Percentiles rank a stretch among this genome's conserved stretches.
phyloP scores from a whole-genome alignment of 1,140 invertebrate genomes.

The Drosophila bipectinata region DNA sequence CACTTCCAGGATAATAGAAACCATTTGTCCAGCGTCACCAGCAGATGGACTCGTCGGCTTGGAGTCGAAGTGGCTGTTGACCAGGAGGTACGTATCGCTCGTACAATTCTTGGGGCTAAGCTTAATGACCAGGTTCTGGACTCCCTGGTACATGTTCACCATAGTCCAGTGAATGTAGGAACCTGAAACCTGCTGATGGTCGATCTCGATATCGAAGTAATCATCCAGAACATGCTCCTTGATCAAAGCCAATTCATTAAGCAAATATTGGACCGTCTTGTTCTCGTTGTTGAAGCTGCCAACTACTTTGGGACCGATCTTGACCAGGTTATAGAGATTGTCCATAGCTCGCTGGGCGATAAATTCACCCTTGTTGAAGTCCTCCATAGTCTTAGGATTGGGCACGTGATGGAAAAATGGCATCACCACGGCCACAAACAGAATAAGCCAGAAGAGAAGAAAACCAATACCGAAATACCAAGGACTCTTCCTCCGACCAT shows the following conservation, averaged over 20 bases:
- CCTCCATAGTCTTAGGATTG: background rate
- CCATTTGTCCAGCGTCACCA: constrained; percentile 96
- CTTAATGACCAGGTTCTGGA: constrained; percentile 92
- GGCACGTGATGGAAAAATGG: background rate
- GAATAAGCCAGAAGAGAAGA: background rate
- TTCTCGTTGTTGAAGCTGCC: constrained; percentile 89
- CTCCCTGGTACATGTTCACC: constrained; percentile 88
- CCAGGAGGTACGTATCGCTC: constrained; percentile 86
- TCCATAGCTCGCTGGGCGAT: background rate
- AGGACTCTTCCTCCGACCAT: background rate
- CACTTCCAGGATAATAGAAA: constrained; percentile 96
- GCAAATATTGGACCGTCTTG: constrained; percentile 85
- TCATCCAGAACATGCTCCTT: constrained; percentile 55
- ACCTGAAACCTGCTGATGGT: constrained; percentile 87
- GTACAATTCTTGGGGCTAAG: constrained; percentile 85
- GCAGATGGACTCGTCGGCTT: constrained; percentile 92
- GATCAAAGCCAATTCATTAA: constrained; percentile 81
- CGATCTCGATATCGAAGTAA: constrained; percentile 65
- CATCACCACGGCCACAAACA: background rate
- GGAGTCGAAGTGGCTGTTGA: constrained; percentile 98
- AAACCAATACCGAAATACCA: background rate
- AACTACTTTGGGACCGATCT: constrained; percentile 88
- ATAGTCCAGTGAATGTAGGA: constrained; percentile 91
- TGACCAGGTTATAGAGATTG: constrained; percentile 28
- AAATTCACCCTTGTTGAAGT: background rate